Base-by-base conservation (phyloP, 1,140 invertebrate species). In the Heliconius congener region DNA sequence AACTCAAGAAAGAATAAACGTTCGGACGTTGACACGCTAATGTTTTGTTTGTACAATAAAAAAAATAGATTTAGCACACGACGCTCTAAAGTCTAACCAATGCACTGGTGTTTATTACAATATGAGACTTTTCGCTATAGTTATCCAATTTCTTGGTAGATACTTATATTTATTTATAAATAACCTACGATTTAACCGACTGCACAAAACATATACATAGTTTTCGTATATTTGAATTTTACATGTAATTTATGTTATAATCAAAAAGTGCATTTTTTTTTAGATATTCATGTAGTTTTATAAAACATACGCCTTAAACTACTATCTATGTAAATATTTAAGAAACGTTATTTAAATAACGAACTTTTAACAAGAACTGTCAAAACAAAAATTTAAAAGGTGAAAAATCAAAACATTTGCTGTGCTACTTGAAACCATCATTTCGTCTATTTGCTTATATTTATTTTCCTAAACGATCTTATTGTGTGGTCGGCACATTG, bases 11-110 rank as follows among this genome's bases (percentile, higher is more conserved):
- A 78, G 74, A 34, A 73, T 82, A 82, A 82, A 79, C 77, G 72
- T 42, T 76, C 19, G 37, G 81, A 82, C 81, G 52, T 82, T 82
- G 77, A 82, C 79, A 82, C 79, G 77, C 76, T 70, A 66, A 72
- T 78, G 77, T 77, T 81, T 78, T 78, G 70, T 71, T 81, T 81
- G 73, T 55, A 78, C 77, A 73, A 79, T 82, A 79, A 82, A 82
- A 82, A 79, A 79, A 71, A n/a, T 71, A 46, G 75, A 82, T 74
- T 79, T 79, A 73, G 81, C 66, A 76, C 73, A 78, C 74, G 57
- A 66, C 3, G 57, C 19, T 66, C 55, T 23, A 3, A 57, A 57
- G 8, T 57, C n/a, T 23, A 57, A 57, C 55, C 55, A 57, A 57
- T 1, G 55, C 9, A 57, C 55, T 27, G 27, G 23, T 23, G 60